Base-by-base conservation (phyloP, 2,888 invertebrate species). In the Eueremaeus valkanovi region DNA sequence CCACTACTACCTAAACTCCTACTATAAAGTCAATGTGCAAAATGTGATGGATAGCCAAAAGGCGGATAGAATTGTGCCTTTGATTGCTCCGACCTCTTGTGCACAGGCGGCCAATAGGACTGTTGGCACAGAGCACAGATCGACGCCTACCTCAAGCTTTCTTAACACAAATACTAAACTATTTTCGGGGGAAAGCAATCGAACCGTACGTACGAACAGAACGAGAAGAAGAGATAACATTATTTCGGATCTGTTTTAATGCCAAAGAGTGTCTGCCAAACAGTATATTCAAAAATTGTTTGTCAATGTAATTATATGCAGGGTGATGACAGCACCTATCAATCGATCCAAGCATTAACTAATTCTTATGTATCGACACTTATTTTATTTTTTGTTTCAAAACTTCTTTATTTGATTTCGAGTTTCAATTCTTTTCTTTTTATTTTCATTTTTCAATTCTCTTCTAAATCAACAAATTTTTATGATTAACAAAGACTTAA, bases 1-100 rank as follows among this genome's bases (percentile, higher is more conserved):
- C 36, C 66, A 66, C 66, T 66, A 66, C 36, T 66, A 66, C 66
- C 66, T 66, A 66, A 66, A 66, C 66, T 66, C 66, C 66, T 66
- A 66, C 66, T 66, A 66, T 66, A 66, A 29, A 66, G 36, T 33
- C 66, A 61, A 61, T 61, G 51, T 36, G 36, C n/a, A n/a, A n/a
- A 36, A 36, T 49, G 33, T 66, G 66, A 66, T 66, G 66, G 36
- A 66, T 66, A 31, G 66, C 66, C 61, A 31, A 36, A 36, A 66
- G 36, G 66, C 66, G 66, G 33, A 66, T 66, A 66, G 16, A 36
- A 66, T n/a, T 29, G 13, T n/a, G 36, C 66, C 16, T 66, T 33
- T 36, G n/a, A 36, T 66, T 36, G 33, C 33, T 33, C 16, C 66
- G 66, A 36, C 66, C 66, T n/a, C 21, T 9, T 33, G 36, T 66